phyloP scores from a whole-genome alignment of 2,888 invertebrate genomes.

The Drosophila niveifrons region DNA sequence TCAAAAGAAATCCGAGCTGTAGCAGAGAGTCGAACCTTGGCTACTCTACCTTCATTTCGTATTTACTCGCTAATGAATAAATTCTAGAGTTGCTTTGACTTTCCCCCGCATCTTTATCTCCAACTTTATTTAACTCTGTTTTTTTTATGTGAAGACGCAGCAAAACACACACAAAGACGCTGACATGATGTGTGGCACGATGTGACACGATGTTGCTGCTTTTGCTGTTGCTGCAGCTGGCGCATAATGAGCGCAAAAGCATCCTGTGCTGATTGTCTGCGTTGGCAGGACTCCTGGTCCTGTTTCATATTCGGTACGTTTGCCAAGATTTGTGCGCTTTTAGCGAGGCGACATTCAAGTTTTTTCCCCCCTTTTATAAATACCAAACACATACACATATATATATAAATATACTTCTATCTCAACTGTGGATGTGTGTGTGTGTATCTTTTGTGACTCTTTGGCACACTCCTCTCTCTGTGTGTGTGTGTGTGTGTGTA shows the following conservation, averaged over 20 bases:
- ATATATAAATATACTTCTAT: constrained; percentile 56
- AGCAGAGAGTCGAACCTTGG: background rate
- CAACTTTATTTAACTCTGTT: constrained; percentile 54
- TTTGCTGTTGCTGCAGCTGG: constrained; percentile 64
- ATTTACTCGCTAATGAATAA: too few species aligned
- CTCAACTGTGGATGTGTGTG: background rate
- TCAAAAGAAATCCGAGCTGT: constrained; percentile 1
- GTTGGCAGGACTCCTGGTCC: constrained; percentile 48
- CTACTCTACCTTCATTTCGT: constrained; percentile 25
- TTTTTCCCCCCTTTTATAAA: constrained; percentile 19
- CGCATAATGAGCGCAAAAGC: constrained; percentile 80
- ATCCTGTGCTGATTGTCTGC: constrained; percentile 73
- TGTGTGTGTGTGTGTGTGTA: background rate
- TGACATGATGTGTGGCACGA: constrained; percentile 27
- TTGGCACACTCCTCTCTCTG: background rate
- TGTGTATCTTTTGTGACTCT: background rate
- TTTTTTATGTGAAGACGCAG: constrained; percentile 66
- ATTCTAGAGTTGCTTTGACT: background rate
- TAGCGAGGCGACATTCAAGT: constrained; percentile 68
- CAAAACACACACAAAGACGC: constrained; percentile 58
- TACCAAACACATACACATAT: constrained; percentile 7
- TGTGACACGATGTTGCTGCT: constrained; percentile 39
- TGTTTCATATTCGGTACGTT: constrained; percentile 50
- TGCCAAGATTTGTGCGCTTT: constrained; percentile 78
- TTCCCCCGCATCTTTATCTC: background rate